Evolutionary conservation across 2,113 vertebrate species (phyloP), one percentile per base, ranked within the genome.

Genomic region (Hemiscyllium ocellatum): DNA sequence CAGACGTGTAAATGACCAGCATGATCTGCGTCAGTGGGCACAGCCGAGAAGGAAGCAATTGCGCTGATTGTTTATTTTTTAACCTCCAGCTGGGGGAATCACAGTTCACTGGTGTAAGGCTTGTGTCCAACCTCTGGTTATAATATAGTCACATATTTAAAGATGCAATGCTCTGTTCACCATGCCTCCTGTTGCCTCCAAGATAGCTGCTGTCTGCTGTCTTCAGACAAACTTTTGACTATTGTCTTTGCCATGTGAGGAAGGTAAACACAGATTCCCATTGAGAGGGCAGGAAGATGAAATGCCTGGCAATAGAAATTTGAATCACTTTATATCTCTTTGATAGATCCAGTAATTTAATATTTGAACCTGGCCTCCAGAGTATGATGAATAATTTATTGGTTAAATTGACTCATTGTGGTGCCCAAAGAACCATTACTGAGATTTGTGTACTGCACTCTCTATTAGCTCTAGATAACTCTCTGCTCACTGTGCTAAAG

Each of bases 331-430:
- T 26, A 24, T 52, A 24, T 24, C 20, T 87, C 47, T 87, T 87
- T 87, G 50, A 26, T 52, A 87, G 85, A 87, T 29, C 85, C 22
- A 87, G 85, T 87, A 42, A 86, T 47, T 85, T 86, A 87, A 87
- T 87, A 87, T 4, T 83, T 87, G 22, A 87, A 22, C 85, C 24
- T 10, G n/a, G 80, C 80, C 37, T 83, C 80, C 80, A 83, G 78
- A 37, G 80, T 83, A 83, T 19, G 1, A 52, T 20, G n/a, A 85
- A 85, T 85, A 76, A 76, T 47, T 83, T 20, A 87, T 87, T 47
- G 83, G 37, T 47, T 37, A 20, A 86, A 22, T 20, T 86, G 83
- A 47, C 42, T 86, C 42, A 87, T 87, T 87, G 85, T 52, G 24
- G 24, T 52, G 12, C 24, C 50, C 52, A 42, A 52, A 52, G 47